Percentiles rank a stretch among this genome's conserved stretches.
phyloP scores from a whole-genome alignment of 1,140 invertebrate genomes.

The Neelides sp. region DNA sequence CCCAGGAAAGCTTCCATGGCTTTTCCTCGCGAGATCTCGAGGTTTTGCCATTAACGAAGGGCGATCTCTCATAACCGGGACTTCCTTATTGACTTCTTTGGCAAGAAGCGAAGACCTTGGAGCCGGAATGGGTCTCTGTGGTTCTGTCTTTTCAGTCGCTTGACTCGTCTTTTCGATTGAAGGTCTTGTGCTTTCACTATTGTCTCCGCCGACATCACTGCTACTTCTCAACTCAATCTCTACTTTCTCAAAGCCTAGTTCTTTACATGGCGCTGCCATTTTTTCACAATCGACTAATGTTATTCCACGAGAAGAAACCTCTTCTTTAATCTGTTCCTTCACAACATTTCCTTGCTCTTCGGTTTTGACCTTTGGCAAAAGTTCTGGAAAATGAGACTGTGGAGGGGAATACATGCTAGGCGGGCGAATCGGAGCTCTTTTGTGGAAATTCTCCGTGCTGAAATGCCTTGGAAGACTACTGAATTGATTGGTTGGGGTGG shows the following conservation, averaged over 20 bases:
- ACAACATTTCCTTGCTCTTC: background rate
- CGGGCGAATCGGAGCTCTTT: constrained; percentile 4
- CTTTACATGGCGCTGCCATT: no score
- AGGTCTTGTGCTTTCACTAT: no score
- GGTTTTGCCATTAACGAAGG: constrained; percentile 24
- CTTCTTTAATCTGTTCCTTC: no score
- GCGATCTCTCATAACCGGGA: constrained; percentile 8
- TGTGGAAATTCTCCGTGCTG: constrained; percentile 23
- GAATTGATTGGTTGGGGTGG: constrained; percentile 2
- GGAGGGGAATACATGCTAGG: constrained; percentile 10
- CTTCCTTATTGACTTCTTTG: background rate
- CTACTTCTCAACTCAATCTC: constrained; percentile 5
- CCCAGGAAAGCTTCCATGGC: background rate
- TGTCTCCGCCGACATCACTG: background rate
- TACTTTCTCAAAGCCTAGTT: constrained; percentile 4
- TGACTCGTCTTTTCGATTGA: background rate
- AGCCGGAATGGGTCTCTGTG: constrained; percentile 10
- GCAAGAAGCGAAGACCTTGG: constrained; percentile 13
- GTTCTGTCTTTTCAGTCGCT: background rate
- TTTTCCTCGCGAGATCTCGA: constrained; percentile 19
- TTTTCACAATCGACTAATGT: no score
- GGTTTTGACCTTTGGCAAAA: background rate
- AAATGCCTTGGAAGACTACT: constrained; percentile 25
- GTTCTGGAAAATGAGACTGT: background rate
- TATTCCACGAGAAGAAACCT: no score